Percentiles rank a stretch among this genome's conserved stretches.
Evolutionary conservation across 2,888 invertebrate genomes (phyloP).

Genomic region (Cybosia mesomella): DNA sequence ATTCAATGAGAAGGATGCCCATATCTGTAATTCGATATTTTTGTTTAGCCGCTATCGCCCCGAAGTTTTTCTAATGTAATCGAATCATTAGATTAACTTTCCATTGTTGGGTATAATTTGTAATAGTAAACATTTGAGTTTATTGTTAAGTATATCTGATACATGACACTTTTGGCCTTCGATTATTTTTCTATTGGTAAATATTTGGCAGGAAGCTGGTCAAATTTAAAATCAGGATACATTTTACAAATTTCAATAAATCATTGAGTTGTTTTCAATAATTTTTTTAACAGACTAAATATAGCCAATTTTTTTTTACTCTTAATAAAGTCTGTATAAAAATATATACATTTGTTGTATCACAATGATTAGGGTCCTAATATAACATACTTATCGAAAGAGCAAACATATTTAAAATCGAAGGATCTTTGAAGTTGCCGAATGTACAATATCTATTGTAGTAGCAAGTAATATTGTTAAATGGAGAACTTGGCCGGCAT

Average conservation of each 20-base stretch:
- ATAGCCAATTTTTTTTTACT: background rate
- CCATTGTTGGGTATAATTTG: slow-evolving; percentile 79
- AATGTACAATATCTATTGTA: slow-evolving; percentile 58
- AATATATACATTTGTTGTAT: background rate
- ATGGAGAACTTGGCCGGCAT: slow-evolving; percentile 77
- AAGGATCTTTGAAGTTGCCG: slow-evolving; percentile 69
- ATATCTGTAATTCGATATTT: slow-evolving; percentile 76
- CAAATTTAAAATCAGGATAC: background rate
- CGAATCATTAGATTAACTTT: slow-evolving; percentile 62
- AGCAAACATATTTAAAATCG: slow-evolving; percentile 39
- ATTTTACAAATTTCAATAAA: background rate
- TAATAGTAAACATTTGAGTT: slow-evolving; percentile 81
- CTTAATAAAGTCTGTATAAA: background rate
- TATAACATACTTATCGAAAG: slow-evolving; percentile 16
- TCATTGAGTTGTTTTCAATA: too few relatives aligned
- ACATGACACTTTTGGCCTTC: slow-evolving; percentile 49
- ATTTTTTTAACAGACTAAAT: background rate
- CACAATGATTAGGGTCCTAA: slow-evolving; percentile 9
- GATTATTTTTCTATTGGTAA: background rate
- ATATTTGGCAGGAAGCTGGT: background rate
- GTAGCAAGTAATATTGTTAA: slow-evolving; percentile 80
- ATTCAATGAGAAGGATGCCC: slow-evolving; percentile 47
- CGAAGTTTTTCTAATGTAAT: slow-evolving; percentile 63
- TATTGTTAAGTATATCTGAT: slow-evolving; percentile 66
- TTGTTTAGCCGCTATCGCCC: slow-evolving; percentile 62